phyloP scores from a whole-genome alignment of 2,888 invertebrate genomes.

The Agrilus cyanescens region DNA sequence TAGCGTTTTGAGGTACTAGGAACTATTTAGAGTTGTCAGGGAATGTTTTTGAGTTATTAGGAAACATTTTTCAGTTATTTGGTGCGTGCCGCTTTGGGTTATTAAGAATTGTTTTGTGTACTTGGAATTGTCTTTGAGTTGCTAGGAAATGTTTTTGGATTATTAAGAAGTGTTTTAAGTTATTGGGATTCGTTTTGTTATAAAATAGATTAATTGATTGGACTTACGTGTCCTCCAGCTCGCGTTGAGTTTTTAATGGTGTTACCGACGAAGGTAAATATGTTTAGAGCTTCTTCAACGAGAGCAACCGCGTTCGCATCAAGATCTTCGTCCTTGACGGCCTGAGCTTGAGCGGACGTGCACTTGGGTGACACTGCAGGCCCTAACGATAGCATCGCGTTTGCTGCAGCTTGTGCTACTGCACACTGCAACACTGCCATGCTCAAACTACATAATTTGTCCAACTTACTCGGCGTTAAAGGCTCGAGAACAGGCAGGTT shows the following conservation, averaged over 20 bases:
- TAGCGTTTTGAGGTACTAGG: too few relatives aligned
- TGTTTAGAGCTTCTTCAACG: slow-evolving; percentile 79
- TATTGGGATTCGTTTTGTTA: background rate
- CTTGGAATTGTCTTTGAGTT: too few relatives aligned
- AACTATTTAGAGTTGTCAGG: too few relatives aligned
- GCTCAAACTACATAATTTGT: slow-evolving; percentile 69
- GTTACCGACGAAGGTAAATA: slow-evolving; percentile 70
- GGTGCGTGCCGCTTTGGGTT: too few relatives aligned
- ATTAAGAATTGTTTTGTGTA: too few relatives aligned
- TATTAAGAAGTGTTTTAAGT: background rate
- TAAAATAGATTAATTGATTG: too few relatives aligned
- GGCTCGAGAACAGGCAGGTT: slow-evolving; percentile 83
- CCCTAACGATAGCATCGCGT: slow-evolving; percentile 46
- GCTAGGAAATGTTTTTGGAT: background rate
- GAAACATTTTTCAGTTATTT: too few relatives aligned
- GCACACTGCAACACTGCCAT: slow-evolving; percentile 76
- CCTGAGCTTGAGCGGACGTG: slow-evolving; percentile 31
- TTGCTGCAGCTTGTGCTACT: slow-evolving; percentile 55
- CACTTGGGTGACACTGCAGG: slow-evolving; percentile 48
- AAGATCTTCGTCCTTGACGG: slow-evolving; percentile 54
- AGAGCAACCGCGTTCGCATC: slow-evolving; percentile 72
- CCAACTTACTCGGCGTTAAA: slow-evolving; percentile 69
- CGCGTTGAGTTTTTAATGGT: slow-evolving; percentile 75
- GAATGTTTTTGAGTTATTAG: too few relatives aligned
- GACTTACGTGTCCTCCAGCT: slow-evolving; percentile 73